Evolutionary conservation across 2,113 vertebrate species (phyloP), one percentile per base, ranked within the genome.

Genomic region (Litocranius walleri): DNA sequence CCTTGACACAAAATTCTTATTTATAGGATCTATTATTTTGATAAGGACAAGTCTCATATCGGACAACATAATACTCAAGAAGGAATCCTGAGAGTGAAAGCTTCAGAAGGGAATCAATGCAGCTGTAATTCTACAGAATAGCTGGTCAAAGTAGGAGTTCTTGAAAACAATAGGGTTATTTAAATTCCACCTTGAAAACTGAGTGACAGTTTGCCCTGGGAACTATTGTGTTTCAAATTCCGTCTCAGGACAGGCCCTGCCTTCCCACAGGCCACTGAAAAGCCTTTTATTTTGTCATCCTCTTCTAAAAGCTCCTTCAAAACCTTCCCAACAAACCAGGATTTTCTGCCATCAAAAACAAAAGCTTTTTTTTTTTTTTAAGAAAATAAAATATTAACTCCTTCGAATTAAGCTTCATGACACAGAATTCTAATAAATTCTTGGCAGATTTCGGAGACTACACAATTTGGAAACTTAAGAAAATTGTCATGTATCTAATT

Each of bases 111-210:
- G 95, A 98, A 98, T 98, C 98, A 98, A 95, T 98, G 97, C 96
- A 96, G 95, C 97, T 97, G 97, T 98, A 94, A 98, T 98, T 98
- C 97, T 98, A 97, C 95, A 98, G 52, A 98, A 98, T 96, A 97
- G 96, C 96, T 62, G 84, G 89, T 97, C 88, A 43, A 36, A 96
- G 93, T 36, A 94, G 50, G 71, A 90, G 40, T 89, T 96, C 94
- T 94, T 84, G 96, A 96, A 98, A 98, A 99, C 98, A 98, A 98
- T 98, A 98, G 88, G 95, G 97, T 98, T 98, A 98, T 98, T 99
- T 99, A 98, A 98, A 98, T 33, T 90, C 88, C 98, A 98, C 93
- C 98, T 98, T 96, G 97, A 98, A 99, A 98, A 99, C 98, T 98
- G 98, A 98, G 97, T 98, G 98, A 98, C 92, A 92, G 98, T 98